Base-by-base conservation (phyloP, 2,888 invertebrate genomes). In the Drosophila bunnanda region DNA sequence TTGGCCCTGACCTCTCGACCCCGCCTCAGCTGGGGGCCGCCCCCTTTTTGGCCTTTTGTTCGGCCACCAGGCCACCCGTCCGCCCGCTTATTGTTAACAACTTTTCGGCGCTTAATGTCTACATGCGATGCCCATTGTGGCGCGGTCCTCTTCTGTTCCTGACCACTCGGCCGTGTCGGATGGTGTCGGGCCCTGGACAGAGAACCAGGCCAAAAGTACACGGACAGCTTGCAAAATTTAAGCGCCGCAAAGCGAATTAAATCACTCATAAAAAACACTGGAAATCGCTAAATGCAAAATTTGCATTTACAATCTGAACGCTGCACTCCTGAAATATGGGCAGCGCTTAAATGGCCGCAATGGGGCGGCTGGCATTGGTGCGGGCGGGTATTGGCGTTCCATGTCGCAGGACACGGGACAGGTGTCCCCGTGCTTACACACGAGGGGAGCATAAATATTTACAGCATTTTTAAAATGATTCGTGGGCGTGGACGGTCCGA, bases 391-490 rank as follows among this genome's bases (percentile, higher is more conserved):
- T 32, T 30, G 48, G 48, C 28, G n/a, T 28, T 46, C 46, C 28
- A 46, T 30, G 32, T 32, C 30, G 30, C 57, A n/a, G 44, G n/a
- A 48, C 43, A 9, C 34, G 20, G 17, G 59, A 68, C 85, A 79
- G 89, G 73, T 69, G 73, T 53, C 62, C 50, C 68, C 38, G 70
- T 68, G 60, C 82, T 81, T 78, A 69, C 77, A 57, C 71, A 75
- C 64, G 38, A 25, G 56, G 58, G 62, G 20, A 59, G 60, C 73
- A 89, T 77, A 88, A 84, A 88, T 88, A 89, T 83, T 82, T 89
- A 83, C 88, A 71, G 75, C 59, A 74, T 68, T 89, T 87, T 88
- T 89, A 76, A 77, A 85, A 89, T 69, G 75, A 89, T 77, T 74
- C 62, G 67, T 64, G 74, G 61, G 36, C 34, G 25, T 43, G 60